Evolutionary conservation across 2,797 vertebrate genomes (phyloP).

Genomic region (Eospalax fontanierii): DNA sequence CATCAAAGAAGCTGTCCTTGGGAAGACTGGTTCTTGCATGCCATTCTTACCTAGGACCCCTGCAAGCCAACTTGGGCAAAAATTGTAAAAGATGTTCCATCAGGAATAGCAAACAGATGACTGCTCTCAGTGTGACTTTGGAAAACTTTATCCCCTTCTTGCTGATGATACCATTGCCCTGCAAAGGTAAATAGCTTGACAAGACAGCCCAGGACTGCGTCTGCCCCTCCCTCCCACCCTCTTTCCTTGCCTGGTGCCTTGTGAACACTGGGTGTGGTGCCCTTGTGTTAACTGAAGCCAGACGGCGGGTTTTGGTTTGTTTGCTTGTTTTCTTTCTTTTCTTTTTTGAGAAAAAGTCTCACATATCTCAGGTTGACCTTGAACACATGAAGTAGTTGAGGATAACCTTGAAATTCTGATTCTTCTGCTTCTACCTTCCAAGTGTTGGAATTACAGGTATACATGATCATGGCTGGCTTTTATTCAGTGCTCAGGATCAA

Average conservation of each 20-base stretch:
- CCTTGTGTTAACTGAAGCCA: conserved; percentile 8
- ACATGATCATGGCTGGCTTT: background rate
- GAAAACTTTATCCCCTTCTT: background rate
- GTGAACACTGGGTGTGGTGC: background rate
- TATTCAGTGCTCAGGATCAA: background rate
- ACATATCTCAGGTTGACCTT: too few species aligned
- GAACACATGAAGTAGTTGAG: background rate
- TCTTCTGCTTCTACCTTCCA: background rate
- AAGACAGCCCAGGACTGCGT: background rate
- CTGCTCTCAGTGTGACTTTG: background rate
- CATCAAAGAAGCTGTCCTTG: background rate
- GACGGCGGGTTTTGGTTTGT: background rate
- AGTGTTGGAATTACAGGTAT: background rate
- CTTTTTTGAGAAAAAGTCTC: background rate
- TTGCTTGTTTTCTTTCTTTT: background rate
- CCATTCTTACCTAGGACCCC: background rate
- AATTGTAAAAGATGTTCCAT: background rate
- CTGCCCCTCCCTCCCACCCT: background rate
- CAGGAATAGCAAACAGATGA: background rate
- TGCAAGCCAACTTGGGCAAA: background rate
- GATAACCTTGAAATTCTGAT: background rate
- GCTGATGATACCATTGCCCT: background rate
- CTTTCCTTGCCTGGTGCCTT: background rate
- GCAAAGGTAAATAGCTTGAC: background rate
- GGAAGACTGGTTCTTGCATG: background rate